Evolutionary conservation across 2,113 vertebrate genomes (phyloP).

Genomic region (Anseranas semipalmata): DNA sequence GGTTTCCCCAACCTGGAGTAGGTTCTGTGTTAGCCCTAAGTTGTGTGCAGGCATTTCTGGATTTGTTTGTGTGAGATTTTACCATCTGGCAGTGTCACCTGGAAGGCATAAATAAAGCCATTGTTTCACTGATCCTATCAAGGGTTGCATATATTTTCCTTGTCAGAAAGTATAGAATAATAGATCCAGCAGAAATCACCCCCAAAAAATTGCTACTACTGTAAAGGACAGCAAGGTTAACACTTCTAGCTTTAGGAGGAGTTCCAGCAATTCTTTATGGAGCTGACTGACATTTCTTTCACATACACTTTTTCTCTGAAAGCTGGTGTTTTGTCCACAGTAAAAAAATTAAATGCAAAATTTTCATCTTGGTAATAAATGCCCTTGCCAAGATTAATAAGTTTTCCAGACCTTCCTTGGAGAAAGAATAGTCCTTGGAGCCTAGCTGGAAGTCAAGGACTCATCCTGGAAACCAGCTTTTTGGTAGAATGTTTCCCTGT

Average conservation of each 20-base stretch:
- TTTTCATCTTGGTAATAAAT: conserved; percentile 1
- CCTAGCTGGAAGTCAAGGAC: conserved; percentile 17
- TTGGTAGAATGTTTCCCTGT: neutral
- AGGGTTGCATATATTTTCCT: neutral
- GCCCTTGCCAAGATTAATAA: conserved; percentile 4
- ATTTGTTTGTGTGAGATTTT: neutral
- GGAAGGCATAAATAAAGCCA: conserved; percentile 47
- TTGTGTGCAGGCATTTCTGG: neutral
- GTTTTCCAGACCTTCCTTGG: neutral
- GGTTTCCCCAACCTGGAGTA: neutral
- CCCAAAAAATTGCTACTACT: neutral
- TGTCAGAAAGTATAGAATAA: conserved; percentile 23
- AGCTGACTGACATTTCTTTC: neutral
- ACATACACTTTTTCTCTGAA: neutral
- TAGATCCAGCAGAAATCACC: neutral
- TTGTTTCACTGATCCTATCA: neutral
- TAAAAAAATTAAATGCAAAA: neutral
- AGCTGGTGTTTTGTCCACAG: neutral
- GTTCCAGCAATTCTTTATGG: conserved; percentile 6
- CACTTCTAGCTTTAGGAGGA: neutral
- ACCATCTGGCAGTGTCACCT: conserved; percentile 42
- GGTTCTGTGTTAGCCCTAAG: neutral
- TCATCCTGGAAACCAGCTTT: conserved; percentile 4
- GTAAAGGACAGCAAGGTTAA: neutral
- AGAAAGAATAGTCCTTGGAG: conserved; percentile 14